Conservation (phyloP, 2,113 vertebrate genomes). For the Capreolus pygargus region DNA sequence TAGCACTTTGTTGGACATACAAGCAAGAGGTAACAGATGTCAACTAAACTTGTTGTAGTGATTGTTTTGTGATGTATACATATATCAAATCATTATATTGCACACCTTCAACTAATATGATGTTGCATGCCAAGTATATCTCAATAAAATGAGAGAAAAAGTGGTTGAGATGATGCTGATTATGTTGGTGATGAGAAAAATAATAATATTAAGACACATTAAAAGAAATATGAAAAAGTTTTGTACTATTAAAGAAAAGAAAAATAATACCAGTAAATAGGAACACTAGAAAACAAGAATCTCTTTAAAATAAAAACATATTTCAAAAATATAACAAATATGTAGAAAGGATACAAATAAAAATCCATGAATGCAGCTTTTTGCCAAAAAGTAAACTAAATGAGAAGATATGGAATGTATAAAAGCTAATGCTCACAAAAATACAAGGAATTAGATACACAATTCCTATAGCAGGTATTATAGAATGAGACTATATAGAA, state of each 20-base stretch:
- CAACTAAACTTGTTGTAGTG: not conserved
- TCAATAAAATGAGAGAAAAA: not conserved
- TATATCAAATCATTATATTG: not conserved
- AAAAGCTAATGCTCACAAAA: not conserved
- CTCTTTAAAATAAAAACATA: not conserved
- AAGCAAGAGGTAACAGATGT: not conserved
- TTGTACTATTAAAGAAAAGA: not conserved
- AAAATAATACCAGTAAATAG: not conserved
- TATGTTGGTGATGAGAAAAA: not conserved
- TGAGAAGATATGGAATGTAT: not conserved
- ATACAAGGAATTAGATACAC: not conserved
- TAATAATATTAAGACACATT: not conserved
- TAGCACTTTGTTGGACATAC: not conserved
- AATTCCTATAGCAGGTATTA: not conserved
- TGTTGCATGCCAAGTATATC: not conserved
- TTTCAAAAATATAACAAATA: not conserved
- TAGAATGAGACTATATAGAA: not conserved
- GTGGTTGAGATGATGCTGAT: not conserved
- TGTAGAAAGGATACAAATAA: not conserved
- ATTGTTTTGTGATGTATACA: not conserved
- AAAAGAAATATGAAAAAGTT: not conserved
- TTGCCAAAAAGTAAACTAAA: not conserved
- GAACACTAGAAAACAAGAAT: not conserved
- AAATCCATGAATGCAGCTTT: not conserved
- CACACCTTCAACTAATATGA: not conserved